Conservation (phyloP, 2,888 invertebrate genomes). For the Troides helena region DNA sequence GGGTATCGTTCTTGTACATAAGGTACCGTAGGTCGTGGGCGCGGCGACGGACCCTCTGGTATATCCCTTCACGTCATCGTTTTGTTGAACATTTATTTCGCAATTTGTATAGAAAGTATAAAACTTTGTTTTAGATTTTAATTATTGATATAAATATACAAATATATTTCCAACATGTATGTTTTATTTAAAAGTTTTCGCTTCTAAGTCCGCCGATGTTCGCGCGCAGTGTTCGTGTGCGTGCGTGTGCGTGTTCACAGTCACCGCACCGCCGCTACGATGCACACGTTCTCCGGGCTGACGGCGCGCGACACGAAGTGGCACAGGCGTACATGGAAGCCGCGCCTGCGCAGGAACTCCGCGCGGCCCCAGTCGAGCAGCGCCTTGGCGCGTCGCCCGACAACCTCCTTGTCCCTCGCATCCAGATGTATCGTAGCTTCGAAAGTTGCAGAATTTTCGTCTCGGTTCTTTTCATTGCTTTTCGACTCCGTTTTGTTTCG, state of each 20-base stretch:
- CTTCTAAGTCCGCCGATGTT: background rate
- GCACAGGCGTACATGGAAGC: conserved; percentile 82
- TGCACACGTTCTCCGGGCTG: conserved; percentile 89
- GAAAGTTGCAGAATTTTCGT: background rate
- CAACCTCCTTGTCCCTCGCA: conserved; percentile 42
- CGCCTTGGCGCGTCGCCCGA: conserved; percentile 88
- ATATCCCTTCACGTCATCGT: conserved; percentile 24
- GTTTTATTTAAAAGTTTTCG: conserved; percentile 43
- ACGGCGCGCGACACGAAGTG: conserved; percentile 83
- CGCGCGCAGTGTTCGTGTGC: no score
- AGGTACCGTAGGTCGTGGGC: background rate
- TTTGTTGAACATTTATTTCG: conserved; percentile 33
- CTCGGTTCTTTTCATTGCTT: background rate
- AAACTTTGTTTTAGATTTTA: conserved; percentile 58
- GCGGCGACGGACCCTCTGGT: background rate
- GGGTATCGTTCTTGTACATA: background rate
- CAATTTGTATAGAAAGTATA: conserved; percentile 48
- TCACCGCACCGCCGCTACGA: conserved; percentile 77
- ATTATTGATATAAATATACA: conserved; percentile 70
- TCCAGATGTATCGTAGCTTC: conserved; percentile 6
- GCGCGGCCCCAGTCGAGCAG: conserved; percentile 89
- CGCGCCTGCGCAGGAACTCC: conserved; percentile 78
- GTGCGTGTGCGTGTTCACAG: background rate
- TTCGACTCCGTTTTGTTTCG: background rate
- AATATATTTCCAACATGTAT: conserved; percentile 59